phyloP scores from a whole-genome alignment of 1,140 invertebrate genomes.

The Hyles vespertilio region DNA sequence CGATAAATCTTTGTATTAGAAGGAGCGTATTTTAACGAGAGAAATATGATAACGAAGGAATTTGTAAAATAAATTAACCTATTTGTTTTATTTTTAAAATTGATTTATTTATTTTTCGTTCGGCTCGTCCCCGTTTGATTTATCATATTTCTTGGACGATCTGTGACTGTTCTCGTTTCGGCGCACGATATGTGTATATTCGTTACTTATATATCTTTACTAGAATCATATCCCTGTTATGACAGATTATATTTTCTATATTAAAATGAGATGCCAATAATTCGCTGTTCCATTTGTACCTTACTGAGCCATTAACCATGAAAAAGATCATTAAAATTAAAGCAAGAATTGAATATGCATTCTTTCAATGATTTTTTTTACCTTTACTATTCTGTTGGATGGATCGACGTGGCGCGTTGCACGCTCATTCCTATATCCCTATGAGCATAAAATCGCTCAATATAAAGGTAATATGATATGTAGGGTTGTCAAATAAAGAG shows the following conservation, averaged over 20 bases:
- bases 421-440: too few relatives aligned
- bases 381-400: neutral
- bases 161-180: slow-evolving; percentile 3
- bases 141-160: slow-evolving; percentile 57
- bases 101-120: slow-evolving; percentile 42
- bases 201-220: slow-evolving; percentile 60
- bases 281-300: slow-evolving; percentile 63
- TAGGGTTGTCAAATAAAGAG: too few relatives aligned
- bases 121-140: slow-evolving; percentile 28
- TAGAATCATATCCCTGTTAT: slow-evolving; percentile 61
- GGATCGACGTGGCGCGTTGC: too few relatives aligned
- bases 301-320: slow-evolving; percentile 63
- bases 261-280: slow-evolving; percentile 64
- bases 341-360: slow-evolving; percentile 46
- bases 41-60: slow-evolving; percentile 75
- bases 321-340: slow-evolving; percentile 61
- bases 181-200: slow-evolving; percentile 59
- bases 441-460: too few relatives aligned
- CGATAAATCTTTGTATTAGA: slow-evolving; percentile 74
- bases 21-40: slow-evolving; percentile 71
- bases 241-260: slow-evolving; percentile 69
- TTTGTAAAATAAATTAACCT: slow-evolving; percentile 75
- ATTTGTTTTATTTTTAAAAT: slow-evolving; percentile 73
- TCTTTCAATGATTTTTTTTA: slow-evolving; percentile 47
- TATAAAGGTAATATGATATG: too few relatives aligned